Evolutionary conservation across 1,140 invertebrate genomes (phyloP), one percentile per base, ranked within the genome.

Genomic region (Drosophila obscura): DNA sequence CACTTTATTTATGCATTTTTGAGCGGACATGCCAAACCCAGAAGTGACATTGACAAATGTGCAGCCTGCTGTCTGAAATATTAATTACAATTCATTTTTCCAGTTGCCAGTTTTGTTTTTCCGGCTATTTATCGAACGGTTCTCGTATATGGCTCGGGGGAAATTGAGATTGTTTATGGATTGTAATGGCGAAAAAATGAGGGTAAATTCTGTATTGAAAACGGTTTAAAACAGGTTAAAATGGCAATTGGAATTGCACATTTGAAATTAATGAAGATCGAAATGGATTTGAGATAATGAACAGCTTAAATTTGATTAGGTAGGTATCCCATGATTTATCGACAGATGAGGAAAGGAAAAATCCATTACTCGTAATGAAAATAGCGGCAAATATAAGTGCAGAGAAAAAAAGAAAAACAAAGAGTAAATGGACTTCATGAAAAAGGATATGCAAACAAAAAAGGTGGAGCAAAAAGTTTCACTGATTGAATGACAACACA

Each of bases 1-100:
- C 51, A 73, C 71, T 73, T 64, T 73, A 64, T 73, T 73, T 73
- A 63, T 73, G 51, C 44, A 73, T 73, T 28, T 73, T 73, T 73
- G 52, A 73, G 39, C 22, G 35, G 35, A 57, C 31, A 58, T 26
- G 35, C 52, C 31, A 41, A 13, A 43, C 59, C 28, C 61, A 41
- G 31, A 46, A 51, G 57, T 62, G 65, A 35, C 65, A 46, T 24
- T 56, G 65, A 69, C 66, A 68, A 48, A 49, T 58, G 67, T 13
- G 11, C 39, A 49, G 48, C 68, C 13, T 58, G 31, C 51, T 41
- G 66, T 16, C 66, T 56, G 51, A 48, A 69, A 45, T 55, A 63
- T 69, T 69, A 69, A 69, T 69, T 69, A 45, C 66, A 69, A 57
- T 69, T 58, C 35, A 69, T 44, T 69, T 68, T 58, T 58, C 4